phyloP scores from a whole-genome alignment of 2,797 vertebrate species.

The Triplophysa bombifrons region DNA sequence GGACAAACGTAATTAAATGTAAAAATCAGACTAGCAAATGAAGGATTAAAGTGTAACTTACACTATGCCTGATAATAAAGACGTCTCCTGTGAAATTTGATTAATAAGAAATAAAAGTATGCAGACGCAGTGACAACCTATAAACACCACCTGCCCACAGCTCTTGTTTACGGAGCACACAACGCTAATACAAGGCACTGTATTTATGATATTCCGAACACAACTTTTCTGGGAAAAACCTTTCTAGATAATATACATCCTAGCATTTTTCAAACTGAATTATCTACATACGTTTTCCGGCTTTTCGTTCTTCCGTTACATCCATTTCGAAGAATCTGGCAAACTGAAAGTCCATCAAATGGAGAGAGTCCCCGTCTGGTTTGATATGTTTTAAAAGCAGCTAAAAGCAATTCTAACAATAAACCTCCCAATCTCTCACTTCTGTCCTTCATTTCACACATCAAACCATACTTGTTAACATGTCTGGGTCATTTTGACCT shows the following conservation, averaged over 20 bases:
- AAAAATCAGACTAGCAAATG: conserved; percentile 45
- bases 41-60: conserved; percentile 3
- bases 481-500: background rate
- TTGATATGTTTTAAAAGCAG: conserved; percentile 53
- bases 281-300: conserved; percentile 14
- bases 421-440: background rate
- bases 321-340: background rate
- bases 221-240: conserved; percentile 33
- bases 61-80: conserved; percentile 9
- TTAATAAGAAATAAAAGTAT: conserved; percentile 9
- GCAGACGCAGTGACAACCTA: conserved; percentile 65
- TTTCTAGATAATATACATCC: conserved; percentile 25
- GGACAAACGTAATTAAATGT: conserved; percentile 16
- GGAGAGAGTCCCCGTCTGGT: conserved; percentile 37
- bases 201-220: conserved; percentile 67
- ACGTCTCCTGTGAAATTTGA: conserved; percentile 1
- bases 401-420: conserved; percentile 23
- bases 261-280: background rate
- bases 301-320: background rate
- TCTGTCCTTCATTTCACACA: background rate
- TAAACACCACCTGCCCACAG: conserved; percentile 68
- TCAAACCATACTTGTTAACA: background rate
- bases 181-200: conserved; percentile 74
- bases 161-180: conserved; percentile 54
- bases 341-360: conserved; percentile 25